Conservation (phyloP, 2,888 invertebrate genomes). For the Caenorhabditis sp. region DNA sequence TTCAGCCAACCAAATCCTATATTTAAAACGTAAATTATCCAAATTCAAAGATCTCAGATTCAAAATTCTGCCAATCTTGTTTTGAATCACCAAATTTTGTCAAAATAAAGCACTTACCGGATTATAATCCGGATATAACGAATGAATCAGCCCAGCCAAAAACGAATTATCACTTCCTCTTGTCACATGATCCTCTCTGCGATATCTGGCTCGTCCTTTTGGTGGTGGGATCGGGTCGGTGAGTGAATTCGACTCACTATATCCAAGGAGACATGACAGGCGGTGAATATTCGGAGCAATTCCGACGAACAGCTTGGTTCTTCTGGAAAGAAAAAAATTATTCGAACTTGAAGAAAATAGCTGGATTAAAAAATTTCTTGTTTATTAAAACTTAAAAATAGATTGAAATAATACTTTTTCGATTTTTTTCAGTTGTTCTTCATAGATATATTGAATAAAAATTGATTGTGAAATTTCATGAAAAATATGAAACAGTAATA, state of each 20-base stretch:
- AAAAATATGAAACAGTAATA: too few relatives aligned
- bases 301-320: background rate
- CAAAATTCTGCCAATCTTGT: too few relatives aligned
- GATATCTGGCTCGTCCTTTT: conserved; percentile 24
- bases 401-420: too few relatives aligned
- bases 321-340: background rate
- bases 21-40: too few relatives aligned
- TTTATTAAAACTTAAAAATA: too few relatives aligned
- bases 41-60: too few relatives aligned
- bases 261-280: background rate
- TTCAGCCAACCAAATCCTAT: too few relatives aligned
- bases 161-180: conserved; percentile 3
- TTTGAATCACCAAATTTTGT: too few relatives aligned
- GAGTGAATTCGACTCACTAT: conserved; percentile 7
- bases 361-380: background rate
- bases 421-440: too few relatives aligned
- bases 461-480: too few relatives aligned
- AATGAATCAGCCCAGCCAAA: conserved; percentile 14
- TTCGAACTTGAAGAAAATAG: too few relatives aligned
- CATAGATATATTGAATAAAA: too few relatives aligned
- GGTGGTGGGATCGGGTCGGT: conserved; percentile 48
- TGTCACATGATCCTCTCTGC: conserved; percentile 4
- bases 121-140: conserved; percentile 20
- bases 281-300: conserved; percentile 1
- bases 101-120: background rate